Conservation (phyloP, 2,113 vertebrate species). For the Myanophis thanlyinensis region DNA sequence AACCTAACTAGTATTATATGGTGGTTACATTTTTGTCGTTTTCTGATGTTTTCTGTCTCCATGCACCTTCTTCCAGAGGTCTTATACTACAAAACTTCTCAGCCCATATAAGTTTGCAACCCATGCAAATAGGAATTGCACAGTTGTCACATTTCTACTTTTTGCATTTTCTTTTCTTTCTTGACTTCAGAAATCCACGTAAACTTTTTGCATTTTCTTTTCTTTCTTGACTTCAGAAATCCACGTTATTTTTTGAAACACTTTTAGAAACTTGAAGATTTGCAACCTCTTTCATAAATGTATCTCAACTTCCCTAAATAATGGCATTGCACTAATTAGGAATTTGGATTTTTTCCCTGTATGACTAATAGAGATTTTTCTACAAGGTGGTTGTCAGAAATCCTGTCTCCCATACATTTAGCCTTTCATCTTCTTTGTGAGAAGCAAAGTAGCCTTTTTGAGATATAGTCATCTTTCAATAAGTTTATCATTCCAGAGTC, state of each 20-base stretch:
- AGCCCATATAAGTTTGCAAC: not conserved
- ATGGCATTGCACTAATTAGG: not conserved
- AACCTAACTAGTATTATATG: not conserved
- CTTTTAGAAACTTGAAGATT: not conserved
- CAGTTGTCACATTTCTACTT: not conserved
- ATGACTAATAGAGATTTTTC: not conserved
- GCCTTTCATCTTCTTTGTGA: not conserved
- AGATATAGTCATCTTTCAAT: not conserved
- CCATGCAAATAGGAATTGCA: not conserved
- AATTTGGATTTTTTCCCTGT: not conserved
- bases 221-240: not conserved
- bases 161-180: not conserved
- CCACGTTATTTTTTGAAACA: not conserved
- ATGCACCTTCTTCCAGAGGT: not conserved
- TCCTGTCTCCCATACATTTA: not conserved
- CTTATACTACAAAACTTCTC: not conserved
- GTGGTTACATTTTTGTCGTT: not conserved
- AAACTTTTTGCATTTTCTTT: not conserved
- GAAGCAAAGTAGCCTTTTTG: not conserved
- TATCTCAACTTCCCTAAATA: not conserved
- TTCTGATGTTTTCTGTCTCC: not conserved
- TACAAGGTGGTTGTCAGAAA: not conserved
- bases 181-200: not conserved
- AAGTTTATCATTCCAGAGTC: not conserved
- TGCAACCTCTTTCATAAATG: not conserved